Evolutionary conservation across 2,797 vertebrate species (phyloP).

Genomic region (Tinamus major): DNA sequence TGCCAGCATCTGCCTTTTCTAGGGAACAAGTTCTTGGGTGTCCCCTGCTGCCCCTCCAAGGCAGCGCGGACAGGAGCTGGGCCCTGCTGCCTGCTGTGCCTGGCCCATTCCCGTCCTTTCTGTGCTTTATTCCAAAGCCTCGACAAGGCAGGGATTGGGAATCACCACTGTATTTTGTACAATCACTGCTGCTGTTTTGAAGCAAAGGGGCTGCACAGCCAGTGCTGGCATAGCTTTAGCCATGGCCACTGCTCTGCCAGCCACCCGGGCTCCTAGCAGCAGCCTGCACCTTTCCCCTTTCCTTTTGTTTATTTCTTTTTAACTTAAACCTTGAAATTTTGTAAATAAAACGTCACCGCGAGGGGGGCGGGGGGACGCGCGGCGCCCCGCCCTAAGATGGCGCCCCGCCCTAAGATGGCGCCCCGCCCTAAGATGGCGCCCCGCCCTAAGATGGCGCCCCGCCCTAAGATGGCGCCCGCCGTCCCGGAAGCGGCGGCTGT

Average conservation of each 20-base stretch:
- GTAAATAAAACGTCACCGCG: accelerated
- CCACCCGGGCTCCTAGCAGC: accelerated
- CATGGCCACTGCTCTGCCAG: background rate
- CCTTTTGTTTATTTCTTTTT: background rate
- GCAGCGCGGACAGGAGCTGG: accelerated
- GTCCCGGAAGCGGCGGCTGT: background rate
- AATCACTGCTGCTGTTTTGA: too few relatives aligned
- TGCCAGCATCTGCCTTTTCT: background rate
- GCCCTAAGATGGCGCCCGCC: constrained; percentile 15
- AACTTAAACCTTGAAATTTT: background rate
- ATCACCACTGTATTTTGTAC: too few relatives aligned
- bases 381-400: background rate
- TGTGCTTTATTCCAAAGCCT: too few relatives aligned
- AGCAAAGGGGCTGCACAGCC: too few relatives aligned
- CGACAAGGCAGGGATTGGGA: too few relatives aligned
- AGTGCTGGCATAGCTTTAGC: too few relatives aligned
- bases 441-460: background rate
- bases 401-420: background rate
- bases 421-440: background rate
- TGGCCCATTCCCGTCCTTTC: accelerated
- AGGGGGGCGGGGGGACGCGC: accelerated
- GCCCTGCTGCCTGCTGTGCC: too few relatives aligned
- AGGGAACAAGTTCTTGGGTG: accelerated
- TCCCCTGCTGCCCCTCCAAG: accelerated
- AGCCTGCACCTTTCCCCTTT: accelerated